phyloP scores from a whole-genome alignment of 2,113 vertebrate genomes.

The Chamaea fasciata region DNA sequence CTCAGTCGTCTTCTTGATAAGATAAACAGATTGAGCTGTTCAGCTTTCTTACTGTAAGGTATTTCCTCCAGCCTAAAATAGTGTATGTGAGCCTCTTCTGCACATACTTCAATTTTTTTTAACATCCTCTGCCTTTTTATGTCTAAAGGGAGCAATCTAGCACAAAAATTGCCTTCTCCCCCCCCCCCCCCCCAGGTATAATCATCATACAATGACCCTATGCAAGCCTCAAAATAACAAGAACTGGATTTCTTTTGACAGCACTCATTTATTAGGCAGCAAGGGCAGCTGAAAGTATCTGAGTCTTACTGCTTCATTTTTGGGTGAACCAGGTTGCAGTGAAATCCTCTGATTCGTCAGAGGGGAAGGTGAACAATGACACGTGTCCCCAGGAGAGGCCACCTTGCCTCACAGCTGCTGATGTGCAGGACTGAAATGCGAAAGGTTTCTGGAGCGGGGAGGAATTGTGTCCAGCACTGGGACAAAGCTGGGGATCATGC shows the following conservation, averaged over 20 bases:
- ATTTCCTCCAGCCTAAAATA: constrained; percentile 34
- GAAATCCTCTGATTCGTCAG: background rate
- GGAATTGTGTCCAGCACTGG: background rate
- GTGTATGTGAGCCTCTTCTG: background rate
- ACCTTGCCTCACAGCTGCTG: background rate
- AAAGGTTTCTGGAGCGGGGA: background rate
- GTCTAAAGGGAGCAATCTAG: constrained; percentile 8
- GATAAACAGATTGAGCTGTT: constrained; percentile 44
- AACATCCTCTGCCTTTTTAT: background rate
- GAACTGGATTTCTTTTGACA: constrained; percentile 33
- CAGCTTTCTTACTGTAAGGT: background rate
- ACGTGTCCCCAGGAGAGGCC: background rate
- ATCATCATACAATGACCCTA: constrained; percentile 5
- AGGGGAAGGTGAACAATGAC: background rate
- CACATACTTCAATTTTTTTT: background rate
- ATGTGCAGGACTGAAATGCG: background rate
- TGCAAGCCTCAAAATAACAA: background rate
- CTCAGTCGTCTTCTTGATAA: constrained; percentile 36
- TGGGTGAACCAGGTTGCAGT: background rate
- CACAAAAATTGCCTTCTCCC: background rate
- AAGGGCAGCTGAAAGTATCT: background rate
- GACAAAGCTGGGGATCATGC: background rate
- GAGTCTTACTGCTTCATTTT: background rate
- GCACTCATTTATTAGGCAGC: constrained; percentile 5
- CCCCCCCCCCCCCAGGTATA: background rate